Base-by-base conservation (phyloP, 2,888 invertebrate species). In the Stictocephala bisonia region DNA sequence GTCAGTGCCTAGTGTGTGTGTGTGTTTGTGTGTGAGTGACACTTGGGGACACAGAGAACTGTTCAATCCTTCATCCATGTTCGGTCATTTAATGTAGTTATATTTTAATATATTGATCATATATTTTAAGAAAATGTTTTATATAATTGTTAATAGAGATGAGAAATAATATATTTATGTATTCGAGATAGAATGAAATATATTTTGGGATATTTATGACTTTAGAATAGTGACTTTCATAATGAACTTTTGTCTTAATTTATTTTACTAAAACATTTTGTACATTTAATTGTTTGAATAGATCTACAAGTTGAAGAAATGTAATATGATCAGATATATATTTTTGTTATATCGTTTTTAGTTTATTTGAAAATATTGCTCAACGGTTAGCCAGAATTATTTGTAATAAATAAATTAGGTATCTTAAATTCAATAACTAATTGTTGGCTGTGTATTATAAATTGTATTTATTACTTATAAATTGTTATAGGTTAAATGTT, bases 91-190 rank as follows among this genome's bases (percentile, higher is more conserved):
- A 53, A 44, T 71, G 56, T 71, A 71, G 48, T 31, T 44, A 31
- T 44, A 58, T 48, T 71, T 71, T 71, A 71, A 71, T 71, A 71
- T 71, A 71, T 71, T 40, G 44, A 64, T 44, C 9, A 64, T 64
- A 41, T 64, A 64, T 71, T 71, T 71, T 71, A 56, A 58, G 70
- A 69, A 24, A 56, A 71, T 44, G 41, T 71, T 71, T 71, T 44
- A 58, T 70, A 56, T 71, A 58, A 53, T 71, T 70, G 70, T 70
- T 58, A 26, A 71, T 71, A 71, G n/a, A n/a, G 22, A 27, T 58
- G 44, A 71, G 40, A 9, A 68, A 44, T 26, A 44, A 58, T 58
- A 71, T 71, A 58, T 58, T 29, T 58, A 44, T 56, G 20, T 40
- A 70, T 56, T 56, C 27, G 15, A 70, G 41, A 70, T 48, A 24